phyloP scores from a whole-genome alignment of 2,113 vertebrate genomes.

The Hylia prasina region DNA sequence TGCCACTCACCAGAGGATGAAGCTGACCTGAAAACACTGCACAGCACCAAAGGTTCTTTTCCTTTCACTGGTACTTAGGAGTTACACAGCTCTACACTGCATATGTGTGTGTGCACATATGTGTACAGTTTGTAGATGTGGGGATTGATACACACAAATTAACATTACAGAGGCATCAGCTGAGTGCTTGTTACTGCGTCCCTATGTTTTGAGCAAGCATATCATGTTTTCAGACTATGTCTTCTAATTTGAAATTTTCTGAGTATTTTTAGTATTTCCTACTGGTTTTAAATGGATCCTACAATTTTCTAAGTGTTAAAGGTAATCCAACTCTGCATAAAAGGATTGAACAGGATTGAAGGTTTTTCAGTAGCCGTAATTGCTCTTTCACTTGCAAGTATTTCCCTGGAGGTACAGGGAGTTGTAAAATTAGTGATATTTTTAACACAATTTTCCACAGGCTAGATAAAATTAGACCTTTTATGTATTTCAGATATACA shows the following conservation, averaged over 20 bases:
- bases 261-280: not conserved
- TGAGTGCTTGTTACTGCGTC: not conserved
- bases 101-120: fast-evolving
- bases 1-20: not conserved
- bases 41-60: not conserved
- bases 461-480: not conserved
- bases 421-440: not conserved
- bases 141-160: not conserved
- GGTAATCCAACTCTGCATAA: not conserved
- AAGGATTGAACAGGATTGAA: not conserved
- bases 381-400: not conserved
- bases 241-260: not conserved
- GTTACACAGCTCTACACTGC: not conserved
- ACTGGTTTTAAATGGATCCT: not conserved
- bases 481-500: not conserved
- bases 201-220: not conserved
- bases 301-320: not conserved
- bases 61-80: not conserved
- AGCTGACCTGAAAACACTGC: not conserved
- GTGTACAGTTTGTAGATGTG: not conserved
- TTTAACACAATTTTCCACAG: not conserved
- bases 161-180: not conserved
- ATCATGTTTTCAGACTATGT: not conserved
- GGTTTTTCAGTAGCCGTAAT: not conserved
- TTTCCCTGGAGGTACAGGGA: not conserved